Base-by-base conservation (phyloP, 2,888 invertebrate species). In the Gisinianus flammeolus region DNA sequence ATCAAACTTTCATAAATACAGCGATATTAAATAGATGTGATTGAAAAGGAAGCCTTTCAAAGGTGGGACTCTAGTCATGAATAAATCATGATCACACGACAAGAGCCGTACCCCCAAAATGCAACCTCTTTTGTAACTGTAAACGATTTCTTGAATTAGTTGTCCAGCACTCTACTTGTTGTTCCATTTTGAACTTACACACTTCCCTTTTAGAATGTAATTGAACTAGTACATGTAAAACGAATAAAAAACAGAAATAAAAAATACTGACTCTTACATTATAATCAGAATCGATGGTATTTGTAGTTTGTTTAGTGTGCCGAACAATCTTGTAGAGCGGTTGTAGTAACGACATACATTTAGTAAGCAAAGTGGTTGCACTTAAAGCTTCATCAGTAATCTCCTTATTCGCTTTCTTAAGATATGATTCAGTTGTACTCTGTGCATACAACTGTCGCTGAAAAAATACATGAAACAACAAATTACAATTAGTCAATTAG, bases 11-110 rank as follows among this genome's bases (percentile, higher is more conserved):
- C n/a, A n/a, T 26, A 4, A 28, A 64, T 16, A 28, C 19, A 64
- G 4, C 22, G 4, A 64, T 16, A 31, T 10, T 5, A 68, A 10
- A 68, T 24, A 35, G n/a, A 68, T 28, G 31, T 66, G 66, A 62
- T n/a, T 24, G 35, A 73, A 73, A 44, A 31, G n/a, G 31, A 28
- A 76, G 66, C 79, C 79, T n/a, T 82, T 78, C 79, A 83, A 83
- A 80, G 82, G 83, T 83, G 81, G 82, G 81, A 79, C 81, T 83
- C 83, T 83, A 83, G 83, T 83, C 83, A 81, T 81, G 83, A 79
- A 56, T 67, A 8, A 6, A 77, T 77, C 76, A 67, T 74, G n/a
- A 16, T 10, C 77, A 82, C 64, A 54, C 26, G 44, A 76, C 79
- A 67, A 80, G 77, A 78, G 66, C 76, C 3, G 5, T 80, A 80